Percentiles rank a stretch among this genome's conserved stretches.
These are phyloP conservation scores for Anolis apletophallus DNA, from an alignment of 2,797 vertebrate species.

Conservation along the genomic window DNA sequence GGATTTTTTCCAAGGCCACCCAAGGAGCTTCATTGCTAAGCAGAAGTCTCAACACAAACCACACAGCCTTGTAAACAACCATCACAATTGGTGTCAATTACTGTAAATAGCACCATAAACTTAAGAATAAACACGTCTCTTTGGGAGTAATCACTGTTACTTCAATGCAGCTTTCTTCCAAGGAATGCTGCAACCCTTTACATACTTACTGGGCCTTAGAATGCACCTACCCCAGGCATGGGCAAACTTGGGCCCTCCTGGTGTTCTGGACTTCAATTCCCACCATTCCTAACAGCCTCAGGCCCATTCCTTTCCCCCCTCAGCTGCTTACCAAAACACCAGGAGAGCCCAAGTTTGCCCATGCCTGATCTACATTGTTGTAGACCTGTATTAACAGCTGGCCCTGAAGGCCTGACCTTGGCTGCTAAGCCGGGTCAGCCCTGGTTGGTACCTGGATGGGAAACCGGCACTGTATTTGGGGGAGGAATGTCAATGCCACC, in stretches of 20 bases:
- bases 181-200: not conserved
- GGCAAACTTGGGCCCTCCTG: no score
- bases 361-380: not conserved
- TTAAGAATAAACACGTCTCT: not conserved
- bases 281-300: no score
- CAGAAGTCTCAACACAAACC: not conserved
- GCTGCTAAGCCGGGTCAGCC: no score
- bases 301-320: no score
- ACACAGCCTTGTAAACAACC: not conserved
- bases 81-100: not conserved
- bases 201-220: not conserved
- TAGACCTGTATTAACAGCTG: not conserved
- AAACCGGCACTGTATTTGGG: no score
- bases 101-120: not conserved
- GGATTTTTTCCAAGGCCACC: conserved; percentile 20
- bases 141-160: not conserved
- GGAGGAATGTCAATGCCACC: no score
- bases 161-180: not conserved
- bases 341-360: not conserved
- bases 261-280: no score
- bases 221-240: no score
- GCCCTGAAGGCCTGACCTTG: no score
- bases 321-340: no score
- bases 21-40: not conserved
- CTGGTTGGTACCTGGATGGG: no score